These are phyloP conservation scores for Apis florea DNA, from an alignment of 1,140 invertebrate genomes.

Conservation along the genomic window DNA sequence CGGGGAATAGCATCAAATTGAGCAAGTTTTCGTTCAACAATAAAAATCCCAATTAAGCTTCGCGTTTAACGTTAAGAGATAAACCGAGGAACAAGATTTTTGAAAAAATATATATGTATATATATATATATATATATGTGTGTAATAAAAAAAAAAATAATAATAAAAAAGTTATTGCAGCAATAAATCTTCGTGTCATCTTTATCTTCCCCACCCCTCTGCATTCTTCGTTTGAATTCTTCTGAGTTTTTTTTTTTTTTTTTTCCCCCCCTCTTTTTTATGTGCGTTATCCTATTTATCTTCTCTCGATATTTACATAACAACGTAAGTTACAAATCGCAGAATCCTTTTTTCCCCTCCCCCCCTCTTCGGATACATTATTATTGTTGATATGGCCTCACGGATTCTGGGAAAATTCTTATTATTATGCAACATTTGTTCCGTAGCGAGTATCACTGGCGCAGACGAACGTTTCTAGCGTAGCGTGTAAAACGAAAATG, in stretches of 20 bases:
- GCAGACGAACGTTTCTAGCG: constrained; percentile 59
- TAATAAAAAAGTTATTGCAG: not conserved
- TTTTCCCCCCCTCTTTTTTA: too few relatives aligned
- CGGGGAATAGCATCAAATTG: not conserved
- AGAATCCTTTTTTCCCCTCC: not conserved
- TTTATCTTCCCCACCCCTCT: too few relatives aligned
- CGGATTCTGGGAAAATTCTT: not conserved
- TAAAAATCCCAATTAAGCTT: not conserved
- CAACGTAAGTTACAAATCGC: not conserved
- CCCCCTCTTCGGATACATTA: not conserved
- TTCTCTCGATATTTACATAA: not conserved
- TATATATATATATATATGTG: not conserved
- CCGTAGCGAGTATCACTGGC: constrained; percentile 46
- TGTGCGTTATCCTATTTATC: constrained; percentile 1
- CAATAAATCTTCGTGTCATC: not conserved
- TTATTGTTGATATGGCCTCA: constrained; percentile 11
- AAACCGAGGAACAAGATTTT: not conserved
- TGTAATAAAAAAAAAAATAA: not conserved
- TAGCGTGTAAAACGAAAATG: constrained; percentile 64
- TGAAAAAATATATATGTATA: not conserved
- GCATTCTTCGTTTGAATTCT: not conserved
- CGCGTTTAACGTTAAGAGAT: too few relatives aligned
- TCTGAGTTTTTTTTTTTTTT: too few relatives aligned
- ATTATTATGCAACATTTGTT: constrained; percentile 15
- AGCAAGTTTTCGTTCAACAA: constrained; percentile 31